These are phyloP conservation scores for Ctenomys sociabilis DNA, from an alignment of 2,113 vertebrate genomes.

Conservation along the genomic window DNA sequence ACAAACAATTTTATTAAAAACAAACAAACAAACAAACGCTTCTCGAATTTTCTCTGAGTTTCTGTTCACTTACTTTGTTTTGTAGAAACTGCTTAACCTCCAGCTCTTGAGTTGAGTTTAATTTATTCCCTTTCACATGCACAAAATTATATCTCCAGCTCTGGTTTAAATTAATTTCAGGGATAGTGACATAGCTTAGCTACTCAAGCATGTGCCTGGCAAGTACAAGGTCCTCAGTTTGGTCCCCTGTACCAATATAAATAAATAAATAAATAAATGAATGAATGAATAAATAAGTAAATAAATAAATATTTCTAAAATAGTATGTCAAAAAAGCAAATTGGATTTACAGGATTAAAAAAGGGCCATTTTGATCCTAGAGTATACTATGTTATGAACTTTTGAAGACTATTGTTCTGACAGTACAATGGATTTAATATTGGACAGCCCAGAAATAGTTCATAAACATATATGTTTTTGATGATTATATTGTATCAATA, in stretches of 20 bases:
- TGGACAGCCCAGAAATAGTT: neutral
- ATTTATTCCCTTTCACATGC: neutral
- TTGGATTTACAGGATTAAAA: neutral
- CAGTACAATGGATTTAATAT: neutral
- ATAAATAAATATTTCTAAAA: too few species aligned
- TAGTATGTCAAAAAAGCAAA: neutral
- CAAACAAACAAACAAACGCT: too few species aligned
- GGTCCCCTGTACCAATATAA: too few species aligned
- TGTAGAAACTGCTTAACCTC: neutral
- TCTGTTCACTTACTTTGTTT: neutral
- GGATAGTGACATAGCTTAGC: too few species aligned
- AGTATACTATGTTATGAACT: neutral
- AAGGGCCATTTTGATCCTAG: neutral
- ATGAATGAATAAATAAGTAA: too few species aligned
- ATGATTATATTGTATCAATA: neutral
- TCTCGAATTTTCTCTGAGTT: neutral
- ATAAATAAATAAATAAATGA: too few species aligned
- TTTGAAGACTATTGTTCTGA: neutral
- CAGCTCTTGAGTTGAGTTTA: neutral
- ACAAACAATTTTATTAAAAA: neutral
- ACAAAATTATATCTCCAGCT: neutral
- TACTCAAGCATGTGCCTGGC: too few species aligned
- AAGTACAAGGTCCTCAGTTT: too few species aligned
- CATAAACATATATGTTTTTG: neutral
- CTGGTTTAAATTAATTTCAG: neutral